A percentile compares a stretch with the other conserved stretches of the same genome.
phyloP scores from a whole-genome alignment of 2,888 invertebrate species.

The Drosophila mercatorum region DNA sequence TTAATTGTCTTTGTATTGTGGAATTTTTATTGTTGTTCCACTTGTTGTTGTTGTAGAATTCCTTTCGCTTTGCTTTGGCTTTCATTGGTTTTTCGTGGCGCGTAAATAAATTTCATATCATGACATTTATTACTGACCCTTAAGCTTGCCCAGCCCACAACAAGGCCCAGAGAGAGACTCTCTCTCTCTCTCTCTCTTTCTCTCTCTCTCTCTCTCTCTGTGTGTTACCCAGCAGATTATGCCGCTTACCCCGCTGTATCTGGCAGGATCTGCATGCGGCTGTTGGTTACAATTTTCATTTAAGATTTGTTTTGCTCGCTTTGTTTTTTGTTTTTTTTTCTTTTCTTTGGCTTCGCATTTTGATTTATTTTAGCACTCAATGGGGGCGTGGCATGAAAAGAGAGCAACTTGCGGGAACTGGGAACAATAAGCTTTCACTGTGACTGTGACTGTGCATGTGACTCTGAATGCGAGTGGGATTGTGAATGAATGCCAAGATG shows the following conservation, averaged over 20 bases:
- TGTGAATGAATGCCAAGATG: constrained; percentile 62
- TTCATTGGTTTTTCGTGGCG: constrained; percentile 76
- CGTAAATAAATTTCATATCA: constrained; percentile 80
- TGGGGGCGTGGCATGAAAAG: constrained; percentile 32
- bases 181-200: constrained; percentile 12
- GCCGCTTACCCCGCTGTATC: constrained; percentile 45
- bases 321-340: background rate
- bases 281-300: constrained; percentile 79
- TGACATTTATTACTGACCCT: constrained; percentile 80
- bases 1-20: constrained; percentile 55
- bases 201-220: background rate
- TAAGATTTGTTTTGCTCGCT: constrained; percentile 69
- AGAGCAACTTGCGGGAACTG: constrained; percentile 28
- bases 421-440: constrained; percentile 45
- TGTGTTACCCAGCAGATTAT: constrained; percentile 57
- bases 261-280: constrained; percentile 51
- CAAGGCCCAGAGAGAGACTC: constrained; percentile 25
- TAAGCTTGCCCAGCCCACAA: constrained; percentile 60
- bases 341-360: constrained; percentile 48
- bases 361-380: constrained; percentile 77
- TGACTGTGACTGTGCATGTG: background rate
- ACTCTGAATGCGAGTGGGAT: constrained; percentile 38
- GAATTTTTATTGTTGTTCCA: constrained; percentile 43
- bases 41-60: constrained; percentile 60
- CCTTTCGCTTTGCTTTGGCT: constrained; percentile 65